Conservation (phyloP, 2,888 invertebrate species). For the Seira musarum region DNA sequence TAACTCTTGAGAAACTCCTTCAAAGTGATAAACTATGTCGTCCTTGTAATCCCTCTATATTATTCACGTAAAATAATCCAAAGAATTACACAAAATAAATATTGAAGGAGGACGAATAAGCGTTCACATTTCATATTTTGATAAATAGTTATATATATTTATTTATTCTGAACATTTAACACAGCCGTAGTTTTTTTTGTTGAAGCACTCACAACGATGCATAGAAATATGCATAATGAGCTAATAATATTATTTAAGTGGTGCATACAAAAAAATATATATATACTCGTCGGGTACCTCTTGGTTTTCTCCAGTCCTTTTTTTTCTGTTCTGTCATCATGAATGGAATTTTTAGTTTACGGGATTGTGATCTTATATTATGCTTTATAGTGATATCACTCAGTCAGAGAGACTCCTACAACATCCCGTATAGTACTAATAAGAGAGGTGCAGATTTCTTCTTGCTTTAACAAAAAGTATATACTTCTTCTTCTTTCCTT, state of each 20-base stretch:
- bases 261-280: neutral
- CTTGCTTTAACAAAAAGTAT: neutral
- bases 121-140: too few species aligned
- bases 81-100: neutral
- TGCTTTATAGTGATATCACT: too few species aligned
- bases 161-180: too few species aligned
- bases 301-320: neutral
- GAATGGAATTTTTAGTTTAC: neutral
- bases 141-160: too few species aligned
- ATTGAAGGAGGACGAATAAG: too few species aligned
- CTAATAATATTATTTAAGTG: neutral
- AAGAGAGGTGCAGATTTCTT: neutral
- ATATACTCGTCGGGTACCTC: neutral
- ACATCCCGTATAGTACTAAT: too few species aligned
- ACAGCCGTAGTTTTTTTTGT: too few species aligned
- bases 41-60: neutral
- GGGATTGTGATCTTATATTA: neutral
- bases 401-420: neutral
- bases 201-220: neutral
- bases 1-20: neutral
- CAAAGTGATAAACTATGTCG: neutral
- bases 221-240: neutral
- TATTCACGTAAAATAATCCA: neutral
- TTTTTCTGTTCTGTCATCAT: neutral
- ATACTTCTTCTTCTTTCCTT: neutral